Evolutionary conservation across 2,888 invertebrate genomes (phyloP), one percentile per base, ranked within the genome.

Genomic region (Ypsolopha scabrella): DNA sequence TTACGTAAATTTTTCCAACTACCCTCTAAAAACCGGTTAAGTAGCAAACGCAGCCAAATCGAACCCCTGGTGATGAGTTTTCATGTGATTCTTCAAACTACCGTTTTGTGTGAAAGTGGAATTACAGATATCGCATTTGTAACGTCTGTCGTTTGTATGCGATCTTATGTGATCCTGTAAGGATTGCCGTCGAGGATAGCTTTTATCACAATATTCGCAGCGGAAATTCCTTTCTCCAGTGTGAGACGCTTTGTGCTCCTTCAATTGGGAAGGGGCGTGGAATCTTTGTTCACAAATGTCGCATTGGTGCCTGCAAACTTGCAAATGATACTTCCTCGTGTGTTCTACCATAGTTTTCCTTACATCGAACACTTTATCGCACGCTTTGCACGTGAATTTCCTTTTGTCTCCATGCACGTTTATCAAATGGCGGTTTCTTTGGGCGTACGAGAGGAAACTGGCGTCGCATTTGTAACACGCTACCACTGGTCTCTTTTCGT

Each of bases 61-160:
- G 9, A 68, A 71, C 0, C 62, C 67, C 34, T 82, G 77, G 58
- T 88, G 88, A 47, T 88, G 88, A 0, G 78, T 76, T 54, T 88
- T 89, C 72, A 89, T 81, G 58, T 90, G 90, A 52, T 74, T 87
- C 63, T 88, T 90, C 44, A 90, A 62, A 53, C 88, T 88, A 0
- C 87, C 87, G 51, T 85, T 86, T 43, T 89, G 89, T 0, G 88
- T 87, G 55, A 90, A 90, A 0, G 87, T 78, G 0, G 87, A 76
- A 39, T 70, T 79, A 51, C 90, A 90, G 0, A 81, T 13, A 35
- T 81, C 68, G 55, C 90, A 90, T 39, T 87, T 80, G 51, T 80
- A 89, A 1, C 88, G 74, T n/a, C 86, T 75, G 36, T 89, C 88
- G 0, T 77, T 78, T 0, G 76, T 77, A 34, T 52, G 52, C n/a